These are phyloP conservation scores for Augiades crinisus DNA, from an alignment of 2,888 invertebrate species.

Conservation along the genomic window DNA sequence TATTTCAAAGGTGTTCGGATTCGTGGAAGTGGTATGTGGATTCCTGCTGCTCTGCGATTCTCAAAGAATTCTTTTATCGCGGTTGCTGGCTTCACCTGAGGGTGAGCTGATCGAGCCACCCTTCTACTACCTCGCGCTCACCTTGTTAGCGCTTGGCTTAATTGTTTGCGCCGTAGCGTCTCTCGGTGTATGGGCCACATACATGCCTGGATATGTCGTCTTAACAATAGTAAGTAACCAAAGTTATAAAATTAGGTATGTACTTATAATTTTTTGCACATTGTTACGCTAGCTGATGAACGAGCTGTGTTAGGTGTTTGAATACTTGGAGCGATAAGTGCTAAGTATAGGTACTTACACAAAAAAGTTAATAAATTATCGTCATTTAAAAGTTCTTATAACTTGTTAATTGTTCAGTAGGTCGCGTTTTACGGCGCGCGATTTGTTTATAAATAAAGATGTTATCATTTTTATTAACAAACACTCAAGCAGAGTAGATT, in stretches of 20 bases:
- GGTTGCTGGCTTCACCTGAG: constrained; percentile 84
- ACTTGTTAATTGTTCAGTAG: no score
- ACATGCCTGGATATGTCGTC: constrained; percentile 87
- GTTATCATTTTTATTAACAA: no score
- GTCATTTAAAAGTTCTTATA: no score
- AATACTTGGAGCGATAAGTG: no score
- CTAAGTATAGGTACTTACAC: no score
- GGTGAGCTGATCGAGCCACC: constrained; percentile 85
- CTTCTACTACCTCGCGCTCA: constrained; percentile 88
- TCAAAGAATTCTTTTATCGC: constrained; percentile 86
- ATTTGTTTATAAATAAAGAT: no score
- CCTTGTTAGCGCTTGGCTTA: constrained; percentile 85
- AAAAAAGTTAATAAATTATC: no score
- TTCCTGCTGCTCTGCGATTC: constrained; percentile 87
- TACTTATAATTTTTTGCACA: no score
- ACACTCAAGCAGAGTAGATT: no score
- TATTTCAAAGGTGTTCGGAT: constrained; percentile 62
- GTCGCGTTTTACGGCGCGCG: no score
- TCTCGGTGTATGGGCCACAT: constrained; percentile 91
- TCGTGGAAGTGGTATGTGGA: constrained; percentile 86
- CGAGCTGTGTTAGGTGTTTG: no score
- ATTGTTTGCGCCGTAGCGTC: constrained; percentile 85
- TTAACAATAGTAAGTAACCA: constrained; percentile 83
- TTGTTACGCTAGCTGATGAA: no score
- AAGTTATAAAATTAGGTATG: neutral